Evolutionary conservation across 2,888 invertebrate species (phyloP).

Genomic region (Pecten maximus): DNA sequence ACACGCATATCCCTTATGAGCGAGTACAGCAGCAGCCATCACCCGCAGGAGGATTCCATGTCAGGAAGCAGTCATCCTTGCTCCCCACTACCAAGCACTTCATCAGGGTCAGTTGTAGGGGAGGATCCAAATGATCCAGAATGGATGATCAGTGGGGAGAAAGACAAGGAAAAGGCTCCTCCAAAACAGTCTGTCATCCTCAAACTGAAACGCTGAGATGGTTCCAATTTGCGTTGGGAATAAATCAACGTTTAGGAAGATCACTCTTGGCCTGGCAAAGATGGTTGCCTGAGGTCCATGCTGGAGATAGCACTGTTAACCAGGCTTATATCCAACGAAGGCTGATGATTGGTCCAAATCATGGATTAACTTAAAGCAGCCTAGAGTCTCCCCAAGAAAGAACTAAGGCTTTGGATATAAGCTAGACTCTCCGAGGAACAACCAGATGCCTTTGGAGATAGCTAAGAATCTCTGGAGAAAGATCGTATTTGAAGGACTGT

Average conservation of each 20-base stretch:
- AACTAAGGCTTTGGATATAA: not conserved
- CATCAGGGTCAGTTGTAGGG: conserved; percentile 66
- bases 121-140: conserved; percentile 80
- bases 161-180: conserved; percentile 35
- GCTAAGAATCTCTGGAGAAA: not conserved
- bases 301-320: not conserved
- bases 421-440: not conserved
- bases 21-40: conserved; percentile 36
- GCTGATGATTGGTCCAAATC: not conserved
- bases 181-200: not conserved
- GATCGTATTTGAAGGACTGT: too few species aligned
- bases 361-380: not conserved
- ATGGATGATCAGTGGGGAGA: conserved; percentile 70
- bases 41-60: conserved; percentile 49
- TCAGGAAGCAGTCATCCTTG: conserved; percentile 59
- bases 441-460: not conserved
- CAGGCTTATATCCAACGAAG: conserved; percentile 6
- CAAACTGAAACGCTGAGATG: conserved; percentile 1
- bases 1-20: conserved; percentile 41
- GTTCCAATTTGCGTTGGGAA: not conserved
- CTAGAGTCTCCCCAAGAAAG: not conserved
- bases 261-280: not conserved
- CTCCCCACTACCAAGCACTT: conserved; percentile 72
- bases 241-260: not conserved
- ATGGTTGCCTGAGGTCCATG: not conserved